phyloP scores from a whole-genome alignment of 2,797 vertebrate species.

The Melanotaenia parkinsoni region DNA sequence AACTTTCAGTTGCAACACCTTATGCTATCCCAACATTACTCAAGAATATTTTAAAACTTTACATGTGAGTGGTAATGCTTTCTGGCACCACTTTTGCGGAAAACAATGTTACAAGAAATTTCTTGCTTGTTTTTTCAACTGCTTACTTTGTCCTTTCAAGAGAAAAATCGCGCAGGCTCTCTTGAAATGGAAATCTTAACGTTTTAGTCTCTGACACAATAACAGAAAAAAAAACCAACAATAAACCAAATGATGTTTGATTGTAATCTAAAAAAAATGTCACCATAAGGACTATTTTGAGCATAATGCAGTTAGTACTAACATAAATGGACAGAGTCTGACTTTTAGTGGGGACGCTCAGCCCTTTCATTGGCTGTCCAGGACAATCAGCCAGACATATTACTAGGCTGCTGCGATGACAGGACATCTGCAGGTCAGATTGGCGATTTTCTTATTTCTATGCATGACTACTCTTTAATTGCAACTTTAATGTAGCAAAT shows the following conservation, averaged over 20 bases:
- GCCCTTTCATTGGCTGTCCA: conserved; percentile 82
- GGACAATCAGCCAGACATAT: conserved; percentile 83
- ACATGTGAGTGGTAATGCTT: not conserved
- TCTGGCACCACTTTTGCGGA: not conserved
- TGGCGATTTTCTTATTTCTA: conserved; percentile 30
- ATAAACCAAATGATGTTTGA: not conserved
- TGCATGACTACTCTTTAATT: conserved; percentile 42
- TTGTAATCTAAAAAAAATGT: conserved; percentile 13
- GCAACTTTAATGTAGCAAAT: conserved; percentile 30
- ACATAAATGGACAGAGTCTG: conserved; percentile 33
- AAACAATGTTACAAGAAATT: not conserved
- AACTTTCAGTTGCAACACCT: not conserved
- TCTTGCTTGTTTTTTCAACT: not conserved
- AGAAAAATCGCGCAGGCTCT: conserved; percentile 1
- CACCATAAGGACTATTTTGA: conserved; percentile 21
- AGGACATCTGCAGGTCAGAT: conserved; percentile 76
- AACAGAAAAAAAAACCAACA: not conserved
- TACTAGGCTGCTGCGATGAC: conserved; percentile 78
- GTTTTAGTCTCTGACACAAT: not conserved
- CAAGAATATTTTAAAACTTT: not conserved
- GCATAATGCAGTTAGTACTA: conserved; percentile 27
- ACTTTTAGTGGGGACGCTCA: conserved; percentile 76
- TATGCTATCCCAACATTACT: not conserved
- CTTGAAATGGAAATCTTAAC: conserved; percentile 1
- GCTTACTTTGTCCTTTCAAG: not conserved